Evolutionary conservation across 2,113 vertebrate species (phyloP).

Genomic region (Ageneiosus marmoratus): DNA sequence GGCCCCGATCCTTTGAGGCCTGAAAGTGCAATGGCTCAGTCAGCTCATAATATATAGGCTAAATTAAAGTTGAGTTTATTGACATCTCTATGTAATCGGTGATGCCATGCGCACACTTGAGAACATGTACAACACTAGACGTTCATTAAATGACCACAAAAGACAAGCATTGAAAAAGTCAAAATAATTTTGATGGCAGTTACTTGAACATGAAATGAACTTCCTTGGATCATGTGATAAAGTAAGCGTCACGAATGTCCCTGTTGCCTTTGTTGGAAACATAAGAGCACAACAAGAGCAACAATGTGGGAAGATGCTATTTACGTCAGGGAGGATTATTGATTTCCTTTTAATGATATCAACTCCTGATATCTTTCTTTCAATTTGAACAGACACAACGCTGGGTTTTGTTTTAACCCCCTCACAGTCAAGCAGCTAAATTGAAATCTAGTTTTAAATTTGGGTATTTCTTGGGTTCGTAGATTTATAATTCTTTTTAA

Average conservation of each 20-base stretch:
- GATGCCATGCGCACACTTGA: slow-evolving; percentile 35
- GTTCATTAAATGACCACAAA: slow-evolving; percentile 12
- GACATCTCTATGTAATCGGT: slow-evolving; percentile 20
- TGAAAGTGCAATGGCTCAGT: slow-evolving; percentile 41
- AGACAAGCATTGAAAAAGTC: slow-evolving; percentile 7
- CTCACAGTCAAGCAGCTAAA: slow-evolving; percentile 53
- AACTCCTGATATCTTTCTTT: slow-evolving; percentile 15
- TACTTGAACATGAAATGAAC: neutral
- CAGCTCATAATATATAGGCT: slow-evolving; percentile 19
- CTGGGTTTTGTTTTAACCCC: slow-evolving; percentile 40
- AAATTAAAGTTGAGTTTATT: slow-evolving; percentile 20
- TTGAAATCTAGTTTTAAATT: slow-evolving; percentile 52
- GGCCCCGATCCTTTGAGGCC: slow-evolving; percentile 30
- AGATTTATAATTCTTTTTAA: slow-evolving; percentile 73
- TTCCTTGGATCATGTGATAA: neutral
- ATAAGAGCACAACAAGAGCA: neutral
- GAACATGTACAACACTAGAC: slow-evolving; percentile 25
- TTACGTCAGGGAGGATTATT: neutral
- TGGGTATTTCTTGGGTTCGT: slow-evolving; percentile 33
- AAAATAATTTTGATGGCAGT: slow-evolving; percentile 13
- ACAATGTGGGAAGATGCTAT: neutral
- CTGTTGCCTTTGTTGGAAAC: neutral
- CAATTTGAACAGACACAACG: slow-evolving; percentile 3
- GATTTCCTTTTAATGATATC: slow-evolving; percentile 21
- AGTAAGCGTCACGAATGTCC: slow-evolving; percentile 15